Evolutionary conservation across 2,113 vertebrate genomes (phyloP), one percentile per base, ranked within the genome.

Genomic region (Paedocypris sp.): DNA sequence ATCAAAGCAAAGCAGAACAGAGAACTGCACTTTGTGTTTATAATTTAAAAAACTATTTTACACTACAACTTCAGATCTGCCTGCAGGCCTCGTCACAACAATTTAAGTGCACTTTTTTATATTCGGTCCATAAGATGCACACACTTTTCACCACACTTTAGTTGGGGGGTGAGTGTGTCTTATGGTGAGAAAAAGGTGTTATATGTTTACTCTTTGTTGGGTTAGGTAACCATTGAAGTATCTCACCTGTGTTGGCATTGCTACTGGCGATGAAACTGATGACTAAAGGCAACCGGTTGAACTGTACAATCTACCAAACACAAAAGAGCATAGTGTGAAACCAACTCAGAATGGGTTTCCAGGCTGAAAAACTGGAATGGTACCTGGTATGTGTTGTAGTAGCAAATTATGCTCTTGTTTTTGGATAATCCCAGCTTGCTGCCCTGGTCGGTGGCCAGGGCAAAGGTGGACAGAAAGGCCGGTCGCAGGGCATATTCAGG

Each of bases 351-450:
- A 22, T 4, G 8, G 19, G 33, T 4, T 22, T 32, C 13, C 10
- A n/a, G 13, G 23, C 12, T 15, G 25, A 32, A 6, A 38, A 23
- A 28, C 12, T 15, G 25, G 26, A 6, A 38, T 19, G 22, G 18
- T 58, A 97, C 95, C 90, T 99, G 95, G 74, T 97, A 99, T 0
- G 91, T 89, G 60, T 91, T 94, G 75, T 99, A 99, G 70, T 98
- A 99, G 79, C 94, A 99, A 82, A 99, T 98, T 60, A 99, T 99
- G 63, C 93, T 99, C 73, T 99, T 98, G 72, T 99, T 99, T 77
- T 98, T 98, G 33, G 95, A 99, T 16, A 99, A 91, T 32, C 95
- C 95, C 31, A 99, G 82, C 62, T 99, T 99, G 78, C 95, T 97
- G 65, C 95, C 94, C 75, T 99, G 95, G 75, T 99, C 95, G 1